phyloP scores from a whole-genome alignment of 2,797 vertebrate genomes.

The Pseudotriccus pelzelni region DNA sequence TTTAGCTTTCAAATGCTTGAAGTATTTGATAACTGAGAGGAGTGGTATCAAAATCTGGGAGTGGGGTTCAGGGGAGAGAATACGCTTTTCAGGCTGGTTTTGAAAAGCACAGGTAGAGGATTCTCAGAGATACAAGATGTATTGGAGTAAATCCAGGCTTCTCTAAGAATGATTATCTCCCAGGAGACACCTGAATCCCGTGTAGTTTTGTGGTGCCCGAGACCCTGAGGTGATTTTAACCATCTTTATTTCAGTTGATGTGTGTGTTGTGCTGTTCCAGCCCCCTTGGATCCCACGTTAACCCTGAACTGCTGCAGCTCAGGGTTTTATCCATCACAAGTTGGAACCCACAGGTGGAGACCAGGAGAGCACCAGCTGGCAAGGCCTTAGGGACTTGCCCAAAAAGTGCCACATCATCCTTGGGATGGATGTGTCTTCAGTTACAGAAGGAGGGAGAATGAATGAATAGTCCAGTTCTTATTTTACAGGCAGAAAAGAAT shows the following conservation, averaged over 20 bases:
- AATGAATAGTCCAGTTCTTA: background rate
- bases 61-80: background rate
- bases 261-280: background rate
- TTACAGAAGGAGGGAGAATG: background rate
- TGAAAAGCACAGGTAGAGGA: background rate
- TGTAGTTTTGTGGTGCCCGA: background rate
- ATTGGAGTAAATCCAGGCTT: background rate
- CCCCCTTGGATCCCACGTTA: background rate
- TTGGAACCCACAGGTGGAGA: background rate
- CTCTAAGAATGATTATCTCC: background rate
- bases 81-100: background rate
- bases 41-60: background rate
- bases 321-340: fast-evolving
- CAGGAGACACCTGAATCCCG: background rate
- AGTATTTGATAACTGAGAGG: background rate
- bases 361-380: fast-evolving
- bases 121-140: background rate
- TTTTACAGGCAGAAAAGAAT: background rate
- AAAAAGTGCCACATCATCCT: fast-evolving
- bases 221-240: background rate
- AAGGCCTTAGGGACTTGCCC: background rate
- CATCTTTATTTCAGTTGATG: background rate
- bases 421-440: background rate
- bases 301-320: background rate
- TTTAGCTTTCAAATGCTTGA: background rate